Evolutionary conservation across 2,797 vertebrate genomes (phyloP).

Genomic region (Balearica regulorum): DNA sequence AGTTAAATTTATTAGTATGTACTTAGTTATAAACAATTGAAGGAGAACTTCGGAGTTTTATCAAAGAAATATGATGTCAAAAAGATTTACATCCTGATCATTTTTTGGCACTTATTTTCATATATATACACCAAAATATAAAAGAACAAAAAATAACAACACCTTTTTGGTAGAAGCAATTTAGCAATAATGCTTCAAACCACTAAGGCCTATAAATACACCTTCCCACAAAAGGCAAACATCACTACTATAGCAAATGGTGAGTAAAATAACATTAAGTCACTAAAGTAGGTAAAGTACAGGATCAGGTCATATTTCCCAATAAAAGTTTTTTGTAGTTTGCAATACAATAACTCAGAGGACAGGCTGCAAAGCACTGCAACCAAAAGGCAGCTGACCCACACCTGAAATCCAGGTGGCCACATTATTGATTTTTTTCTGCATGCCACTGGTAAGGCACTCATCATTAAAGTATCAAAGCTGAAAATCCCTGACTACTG

Average conservation of each 20-base stretch:
- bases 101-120: neutral
- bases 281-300: neutral
- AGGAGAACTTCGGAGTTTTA: neutral
- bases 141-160: neutral
- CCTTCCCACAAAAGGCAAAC: neutral
- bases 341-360: neutral
- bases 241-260: neutral
- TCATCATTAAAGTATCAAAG: neutral
- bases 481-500: neutral
- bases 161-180: neutral
- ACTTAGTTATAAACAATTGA: neutral
- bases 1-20: neutral
- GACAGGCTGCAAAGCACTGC: neutral
- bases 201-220: neutral
- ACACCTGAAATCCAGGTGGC: neutral
- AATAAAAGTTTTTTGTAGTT: neutral
- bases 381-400: neutral
- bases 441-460: accelerated
- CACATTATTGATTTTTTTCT: accelerated
- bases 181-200: neutral
- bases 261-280: neutral
- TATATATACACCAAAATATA: neutral
- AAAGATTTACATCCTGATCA: neutral
- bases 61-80: neutral
- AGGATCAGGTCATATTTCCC: neutral